Conservation (phyloP, 2,797 vertebrate species). For the Astyanax mexicanus region DNA sequence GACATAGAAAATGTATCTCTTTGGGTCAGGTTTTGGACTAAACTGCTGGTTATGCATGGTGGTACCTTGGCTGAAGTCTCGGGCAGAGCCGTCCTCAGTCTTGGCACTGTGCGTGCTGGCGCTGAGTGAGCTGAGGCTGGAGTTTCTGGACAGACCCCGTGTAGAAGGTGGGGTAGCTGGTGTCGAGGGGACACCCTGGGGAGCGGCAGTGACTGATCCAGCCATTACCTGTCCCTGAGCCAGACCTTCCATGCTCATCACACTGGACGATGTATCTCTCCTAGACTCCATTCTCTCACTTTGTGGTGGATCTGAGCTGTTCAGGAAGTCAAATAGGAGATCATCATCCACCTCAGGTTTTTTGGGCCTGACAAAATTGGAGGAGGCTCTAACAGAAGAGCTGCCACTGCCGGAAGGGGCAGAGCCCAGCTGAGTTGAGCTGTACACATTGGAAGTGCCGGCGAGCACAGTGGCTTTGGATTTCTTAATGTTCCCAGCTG, state of each 20-base stretch:
- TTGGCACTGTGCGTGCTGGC: conserved; percentile 79
- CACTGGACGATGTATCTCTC: conserved; percentile 78
- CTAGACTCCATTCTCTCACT: conserved; percentile 82
- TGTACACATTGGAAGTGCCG: conserved; percentile 78
- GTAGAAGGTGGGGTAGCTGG: conserved; percentile 74
- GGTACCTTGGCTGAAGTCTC: conserved; percentile 85
- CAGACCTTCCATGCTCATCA: conserved; percentile 54
- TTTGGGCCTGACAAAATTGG: conserved; percentile 90
- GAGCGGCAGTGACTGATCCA: conserved; percentile 36
- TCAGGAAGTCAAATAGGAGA: conserved; percentile 96
- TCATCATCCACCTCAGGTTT: conserved; percentile 94
- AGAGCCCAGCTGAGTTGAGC: conserved; percentile 64
- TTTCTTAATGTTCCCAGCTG: conserved; percentile 89
- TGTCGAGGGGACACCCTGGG: conserved; percentile 63
- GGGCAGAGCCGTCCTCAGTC: conserved; percentile 82
- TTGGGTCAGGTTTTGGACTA: too few relatives aligned
- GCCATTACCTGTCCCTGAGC: conserved; percentile 55
- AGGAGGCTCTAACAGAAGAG: conserved; percentile 75
- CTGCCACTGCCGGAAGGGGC: conserved; percentile 48
- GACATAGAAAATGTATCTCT: too few relatives aligned
- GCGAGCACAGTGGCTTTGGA: conserved; percentile 82
- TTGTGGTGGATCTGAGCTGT: conserved; percentile 90
- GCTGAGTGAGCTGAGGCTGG: conserved; percentile 84
- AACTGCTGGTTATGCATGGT: neutral
- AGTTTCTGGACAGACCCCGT: conserved; percentile 82